A percentile compares a stretch with the other conserved stretches of the same genome.
Evolutionary conservation across 2,888 invertebrate genomes (phyloP).

Genomic region (Luperina testacea): DNA sequence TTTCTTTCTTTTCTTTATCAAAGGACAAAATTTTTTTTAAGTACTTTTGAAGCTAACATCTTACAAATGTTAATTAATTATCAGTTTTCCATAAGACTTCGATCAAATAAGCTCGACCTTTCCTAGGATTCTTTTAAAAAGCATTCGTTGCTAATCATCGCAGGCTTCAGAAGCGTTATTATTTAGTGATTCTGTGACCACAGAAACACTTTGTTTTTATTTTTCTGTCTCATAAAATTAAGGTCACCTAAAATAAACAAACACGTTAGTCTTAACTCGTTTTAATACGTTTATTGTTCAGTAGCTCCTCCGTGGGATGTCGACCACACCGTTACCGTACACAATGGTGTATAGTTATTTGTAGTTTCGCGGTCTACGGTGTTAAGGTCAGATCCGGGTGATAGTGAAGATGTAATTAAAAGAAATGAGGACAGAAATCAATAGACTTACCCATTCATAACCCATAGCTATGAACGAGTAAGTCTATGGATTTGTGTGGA

Average conservation of each 20-base stretch:
- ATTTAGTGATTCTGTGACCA: neutral
- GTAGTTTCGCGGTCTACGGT: conserved; percentile 26
- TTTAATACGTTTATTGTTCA: conserved; percentile 54
- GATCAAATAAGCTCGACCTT: neutral
- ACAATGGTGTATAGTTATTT: conserved; percentile 42
- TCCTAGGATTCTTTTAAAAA: neutral
- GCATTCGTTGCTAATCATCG: no score
- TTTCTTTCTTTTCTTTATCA: neutral
- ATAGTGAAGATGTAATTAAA: conserved; percentile 38
- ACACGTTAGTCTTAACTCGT: conserved; percentile 39
- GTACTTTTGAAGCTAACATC: neutral
- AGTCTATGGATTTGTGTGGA: neutral
- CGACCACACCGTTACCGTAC: conserved; percentile 54
- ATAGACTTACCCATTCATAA: neutral
- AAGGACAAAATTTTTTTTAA: neutral
- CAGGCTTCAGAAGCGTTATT: no score
- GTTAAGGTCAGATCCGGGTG: conserved; percentile 55
- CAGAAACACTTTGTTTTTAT: neutral
- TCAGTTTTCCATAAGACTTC: neutral
- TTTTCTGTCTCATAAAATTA: conserved; percentile 6
- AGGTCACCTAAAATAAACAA: conserved; percentile 27
- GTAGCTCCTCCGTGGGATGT: conserved; percentile 51
- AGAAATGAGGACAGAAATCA: conserved; percentile 34
- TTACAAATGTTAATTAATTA: no score
- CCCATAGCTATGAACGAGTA: neutral